Conservation (phyloP, 2,797 vertebrate species). For the Chloroceryle inda region DNA sequence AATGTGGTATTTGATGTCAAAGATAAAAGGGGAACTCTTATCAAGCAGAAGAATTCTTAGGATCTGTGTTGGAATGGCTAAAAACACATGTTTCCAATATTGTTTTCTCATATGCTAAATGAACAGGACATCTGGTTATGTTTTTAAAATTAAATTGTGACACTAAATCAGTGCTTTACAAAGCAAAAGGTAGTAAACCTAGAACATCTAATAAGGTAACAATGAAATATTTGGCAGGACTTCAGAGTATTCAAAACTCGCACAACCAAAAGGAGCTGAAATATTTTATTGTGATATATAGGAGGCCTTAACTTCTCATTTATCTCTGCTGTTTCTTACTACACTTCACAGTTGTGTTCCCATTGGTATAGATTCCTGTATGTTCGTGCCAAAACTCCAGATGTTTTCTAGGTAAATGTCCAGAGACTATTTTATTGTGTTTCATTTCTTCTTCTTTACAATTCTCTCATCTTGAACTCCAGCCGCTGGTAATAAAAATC, state of each 20-base stretch:
- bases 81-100: conserved; percentile 49
- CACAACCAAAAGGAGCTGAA: not conserved
- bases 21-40: conserved; percentile 31
- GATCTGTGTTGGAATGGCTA: conserved; percentile 23
- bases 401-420: conserved; percentile 71
- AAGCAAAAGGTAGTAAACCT: conserved; percentile 65
- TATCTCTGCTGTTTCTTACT: conserved; percentile 42
- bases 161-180: conserved; percentile 58
- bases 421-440: conserved; percentile 43
- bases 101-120: conserved; percentile 61
- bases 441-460: conserved; percentile 68
- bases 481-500: conserved; percentile 52
- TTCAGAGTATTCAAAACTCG: conserved; percentile 31
- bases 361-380: conserved; percentile 28
- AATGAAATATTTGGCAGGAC: conserved; percentile 55
- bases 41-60: not conserved
- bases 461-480: conserved; percentile 49
- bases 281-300: conserved; percentile 24
- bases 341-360: conserved; percentile 1
- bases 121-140: conserved; percentile 65
- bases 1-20: not conserved
- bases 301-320: conserved; percentile 35
- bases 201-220: conserved; percentile 66
- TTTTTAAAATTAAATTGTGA: conserved; percentile 65
- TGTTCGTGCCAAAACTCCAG: conserved; percentile 56